Conservation (phyloP, 2,888 invertebrate genomes). For the Augochlorella aurata region DNA sequence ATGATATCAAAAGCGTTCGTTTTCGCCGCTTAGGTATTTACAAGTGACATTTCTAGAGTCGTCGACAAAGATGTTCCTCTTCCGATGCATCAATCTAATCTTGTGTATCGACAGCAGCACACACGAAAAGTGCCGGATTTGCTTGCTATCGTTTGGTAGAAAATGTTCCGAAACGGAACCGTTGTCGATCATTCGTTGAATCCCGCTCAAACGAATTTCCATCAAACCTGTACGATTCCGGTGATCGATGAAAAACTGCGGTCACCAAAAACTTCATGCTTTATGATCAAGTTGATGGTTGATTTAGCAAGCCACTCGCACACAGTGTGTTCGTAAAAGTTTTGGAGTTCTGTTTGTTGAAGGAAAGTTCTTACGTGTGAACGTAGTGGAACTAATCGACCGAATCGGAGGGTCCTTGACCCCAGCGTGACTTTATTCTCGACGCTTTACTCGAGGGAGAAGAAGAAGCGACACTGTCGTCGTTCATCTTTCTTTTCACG, state of each 20-base stretch:
- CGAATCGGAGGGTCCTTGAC: conserved; percentile 75
- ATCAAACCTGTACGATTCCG: neutral
- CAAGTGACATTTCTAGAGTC: conserved; percentile 30
- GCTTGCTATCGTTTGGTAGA: conserved; percentile 1
- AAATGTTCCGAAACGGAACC: neutral
- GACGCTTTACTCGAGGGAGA: conserved; percentile 65
- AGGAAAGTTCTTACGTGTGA: neutral
- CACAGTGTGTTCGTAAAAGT: neutral
- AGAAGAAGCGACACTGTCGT: conserved; percentile 59
- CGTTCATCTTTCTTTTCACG: conserved; percentile 74
- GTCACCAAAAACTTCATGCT: neutral
- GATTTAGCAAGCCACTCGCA: neutral
- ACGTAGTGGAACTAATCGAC: neutral
- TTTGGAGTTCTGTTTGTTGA: neutral
- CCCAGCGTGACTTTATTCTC: conserved; percentile 78
- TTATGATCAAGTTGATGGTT: neutral
- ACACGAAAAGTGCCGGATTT: conserved; percentile 13
- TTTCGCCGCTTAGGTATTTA: conserved; percentile 58
- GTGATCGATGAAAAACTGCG: neutral
- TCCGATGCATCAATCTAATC: neutral
- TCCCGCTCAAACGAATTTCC: neutral
- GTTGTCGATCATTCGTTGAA: neutral
- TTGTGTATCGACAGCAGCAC: conserved; percentile 12
- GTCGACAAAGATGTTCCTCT: neutral
- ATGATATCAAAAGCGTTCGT: conserved; percentile 2